These are phyloP conservation scores for Dilophus febrilis DNA, from an alignment of 2,888 invertebrate species.

Conservation along the genomic window DNA sequence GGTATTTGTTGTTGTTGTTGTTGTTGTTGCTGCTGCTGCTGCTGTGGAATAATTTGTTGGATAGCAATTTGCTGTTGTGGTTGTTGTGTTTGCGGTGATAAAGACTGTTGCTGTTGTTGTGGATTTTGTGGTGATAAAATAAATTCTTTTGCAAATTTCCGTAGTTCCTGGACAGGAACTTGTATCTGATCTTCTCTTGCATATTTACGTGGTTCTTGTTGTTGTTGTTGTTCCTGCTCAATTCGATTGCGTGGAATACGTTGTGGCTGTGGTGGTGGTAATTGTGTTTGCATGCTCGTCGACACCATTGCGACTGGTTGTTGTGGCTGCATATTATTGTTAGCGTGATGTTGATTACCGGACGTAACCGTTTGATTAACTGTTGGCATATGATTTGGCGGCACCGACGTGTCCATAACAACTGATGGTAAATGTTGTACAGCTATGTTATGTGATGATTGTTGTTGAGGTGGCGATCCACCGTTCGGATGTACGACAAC, in stretches of 20 bases:
- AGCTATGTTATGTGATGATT: conserved; percentile 15
- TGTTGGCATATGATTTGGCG: conserved; percentile 2
- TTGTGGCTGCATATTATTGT: conserved; percentile 7
- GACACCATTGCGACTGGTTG: conserved; percentile 8
- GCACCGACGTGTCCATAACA: neutral
- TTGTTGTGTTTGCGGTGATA: no score
- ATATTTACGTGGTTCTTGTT: no score
- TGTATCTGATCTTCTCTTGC: no score
- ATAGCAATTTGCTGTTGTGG: no score
- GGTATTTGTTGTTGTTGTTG: no score
- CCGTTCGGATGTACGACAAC: no score
- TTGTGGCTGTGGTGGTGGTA: conserved; percentile 20
- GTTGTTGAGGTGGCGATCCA: no score
- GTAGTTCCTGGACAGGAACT: conserved; percentile 36
- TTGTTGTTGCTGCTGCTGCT: neutral
- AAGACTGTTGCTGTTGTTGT: no score
- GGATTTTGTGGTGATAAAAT: conserved; percentile 37
- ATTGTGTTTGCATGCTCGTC: conserved; percentile 7
- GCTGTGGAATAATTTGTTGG: conserved; percentile 15
- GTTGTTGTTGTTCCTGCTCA: conserved; percentile 20
- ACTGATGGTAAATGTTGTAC: conserved; percentile 8
- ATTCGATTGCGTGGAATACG: conserved; percentile 24
- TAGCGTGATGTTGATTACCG: neutral
- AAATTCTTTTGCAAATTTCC: conserved; percentile 67
- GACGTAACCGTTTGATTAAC: conserved; percentile 2